Evolutionary conservation across 2,797 vertebrate genomes (phyloP).

Genomic region (Labroides dimidiatus): DNA sequence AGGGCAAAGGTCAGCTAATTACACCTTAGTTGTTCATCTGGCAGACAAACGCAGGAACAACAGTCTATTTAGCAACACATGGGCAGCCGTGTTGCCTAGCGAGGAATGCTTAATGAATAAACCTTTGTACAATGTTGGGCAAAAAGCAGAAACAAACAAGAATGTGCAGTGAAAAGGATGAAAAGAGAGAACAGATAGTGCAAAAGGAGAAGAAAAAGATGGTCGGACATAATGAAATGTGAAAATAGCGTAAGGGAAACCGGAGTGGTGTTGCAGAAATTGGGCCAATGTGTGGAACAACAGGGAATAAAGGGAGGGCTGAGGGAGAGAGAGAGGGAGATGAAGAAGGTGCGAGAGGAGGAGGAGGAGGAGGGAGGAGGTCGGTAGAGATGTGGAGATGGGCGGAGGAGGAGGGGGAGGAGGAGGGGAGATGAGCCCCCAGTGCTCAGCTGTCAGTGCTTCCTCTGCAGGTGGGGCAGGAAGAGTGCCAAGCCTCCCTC

Average conservation of each 20-base stretch:
- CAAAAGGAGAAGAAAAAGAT: constrained; percentile 34
- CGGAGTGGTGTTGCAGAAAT: constrained; percentile 56
- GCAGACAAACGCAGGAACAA: constrained; percentile 62
- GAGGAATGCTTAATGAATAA: constrained; percentile 47
- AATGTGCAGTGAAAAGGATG: constrained; percentile 21
- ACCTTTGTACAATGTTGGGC: constrained; percentile 11
- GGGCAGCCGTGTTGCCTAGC: constrained; percentile 16
- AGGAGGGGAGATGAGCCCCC: constrained; percentile 61
- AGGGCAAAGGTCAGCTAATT: constrained; percentile 75
- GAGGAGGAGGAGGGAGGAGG: constrained; percentile 77
- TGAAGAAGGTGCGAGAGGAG: constrained; percentile 77
- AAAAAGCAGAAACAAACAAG: constrained; percentile 14
- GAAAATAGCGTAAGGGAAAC: constrained; percentile 51
- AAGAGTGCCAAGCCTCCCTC: constrained; percentile 84
- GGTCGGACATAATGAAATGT: constrained; percentile 49
- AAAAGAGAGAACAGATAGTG: constrained; percentile 23
- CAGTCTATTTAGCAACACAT: constrained; percentile 45
- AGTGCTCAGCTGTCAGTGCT: constrained; percentile 87
- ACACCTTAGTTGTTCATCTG: constrained; percentile 61
- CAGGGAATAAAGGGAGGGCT: constrained; percentile 60
- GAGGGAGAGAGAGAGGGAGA: constrained; percentile 38
- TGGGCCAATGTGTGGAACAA: constrained; percentile 74
- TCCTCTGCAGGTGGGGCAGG: constrained; percentile 89
- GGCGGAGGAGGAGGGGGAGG: constrained; percentile 59
- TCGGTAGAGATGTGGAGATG: constrained; percentile 76